Percentiles rank a stretch among this genome's conserved stretches.
These are phyloP conservation scores for Caenorhabditis sinica DNA, from an alignment of 2,888 invertebrate species.

Conservation along the genomic window DNA sequence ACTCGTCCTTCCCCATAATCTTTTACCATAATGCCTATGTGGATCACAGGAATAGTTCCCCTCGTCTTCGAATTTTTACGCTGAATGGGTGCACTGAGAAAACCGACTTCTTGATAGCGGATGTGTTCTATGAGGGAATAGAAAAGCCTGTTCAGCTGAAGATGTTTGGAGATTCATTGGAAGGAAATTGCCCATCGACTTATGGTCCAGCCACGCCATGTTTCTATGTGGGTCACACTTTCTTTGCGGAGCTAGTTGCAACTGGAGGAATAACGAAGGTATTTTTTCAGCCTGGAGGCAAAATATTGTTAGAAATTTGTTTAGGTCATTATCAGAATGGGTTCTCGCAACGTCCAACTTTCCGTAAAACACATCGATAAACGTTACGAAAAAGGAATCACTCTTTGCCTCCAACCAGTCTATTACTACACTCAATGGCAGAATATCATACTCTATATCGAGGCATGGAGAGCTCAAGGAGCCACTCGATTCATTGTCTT, in stretches of 20 bases:
- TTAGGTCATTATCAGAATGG: conserved; percentile 16
- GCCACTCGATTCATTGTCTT: conserved; percentile 69
- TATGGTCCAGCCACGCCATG: conserved; percentile 37
- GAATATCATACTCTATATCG: conserved; percentile 49
- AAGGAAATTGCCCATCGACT: conserved; percentile 22
- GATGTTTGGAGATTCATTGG: conserved; percentile 26
- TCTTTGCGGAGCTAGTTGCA: background rate
- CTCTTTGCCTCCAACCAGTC: conserved; percentile 41
- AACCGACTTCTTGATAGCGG: background rate
- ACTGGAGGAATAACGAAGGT: conserved; percentile 31
- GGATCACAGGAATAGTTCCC: too few species aligned
- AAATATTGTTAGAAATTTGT: background rate
- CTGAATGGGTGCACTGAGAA: too few species aligned
- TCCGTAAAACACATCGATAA: conserved; percentile 12
- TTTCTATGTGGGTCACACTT: conserved; percentile 43
- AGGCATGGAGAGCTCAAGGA: conserved; percentile 67
- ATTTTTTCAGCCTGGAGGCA: background rate
- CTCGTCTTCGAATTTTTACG: too few species aligned
- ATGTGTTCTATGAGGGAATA: conserved; percentile 20
- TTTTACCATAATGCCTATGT: too few species aligned
- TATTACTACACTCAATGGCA: conserved; percentile 55
- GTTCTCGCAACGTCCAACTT: conserved; percentile 9
- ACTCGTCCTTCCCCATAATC: too few species aligned
- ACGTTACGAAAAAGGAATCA: conserved; percentile 32
- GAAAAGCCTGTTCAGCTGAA: conserved; percentile 10